Percentiles rank a stretch among this genome's conserved stretches.
phyloP scores from a whole-genome alignment of 2,113 vertebrate genomes.

The Mormoops blainvillei region DNA sequence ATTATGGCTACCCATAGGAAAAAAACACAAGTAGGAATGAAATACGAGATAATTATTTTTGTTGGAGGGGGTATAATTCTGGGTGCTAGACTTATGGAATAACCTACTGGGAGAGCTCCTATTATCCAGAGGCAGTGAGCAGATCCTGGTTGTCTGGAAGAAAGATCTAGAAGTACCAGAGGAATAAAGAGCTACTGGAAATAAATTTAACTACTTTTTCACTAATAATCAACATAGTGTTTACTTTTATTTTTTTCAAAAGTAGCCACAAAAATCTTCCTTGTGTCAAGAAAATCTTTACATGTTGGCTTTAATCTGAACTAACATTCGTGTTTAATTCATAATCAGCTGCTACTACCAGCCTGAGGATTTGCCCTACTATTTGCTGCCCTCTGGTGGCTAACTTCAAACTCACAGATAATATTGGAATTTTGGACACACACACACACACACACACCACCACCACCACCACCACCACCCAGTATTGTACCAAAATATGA shows the following conservation, averaged over 20 bases:
- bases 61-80: neutral
- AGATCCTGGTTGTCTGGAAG: neutral
- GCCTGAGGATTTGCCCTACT: neutral
- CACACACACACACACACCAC: neutral
- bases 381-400: conserved; percentile 67
- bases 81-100: neutral
- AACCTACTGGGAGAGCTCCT: neutral
- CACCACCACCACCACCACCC: no score
- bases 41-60: neutral
- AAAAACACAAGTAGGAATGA: neutral
- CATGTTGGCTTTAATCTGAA: neutral
- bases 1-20: neutral
- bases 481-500: neutral
- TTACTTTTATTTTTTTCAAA: neutral
- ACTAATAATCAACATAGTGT: neutral
- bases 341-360: neutral
- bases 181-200: neutral
- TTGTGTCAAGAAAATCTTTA: neutral
- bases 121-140: neutral
- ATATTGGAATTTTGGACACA: neutral
- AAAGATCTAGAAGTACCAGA: neutral
- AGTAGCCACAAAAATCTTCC: neutral
- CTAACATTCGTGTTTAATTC: neutral
- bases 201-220: neutral
- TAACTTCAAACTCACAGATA: neutral